Evolutionary conservation across 2,797 vertebrate genomes (phyloP), one percentile per base, ranked within the genome.

Genomic region (Zenarchopterus dispar): DNA sequence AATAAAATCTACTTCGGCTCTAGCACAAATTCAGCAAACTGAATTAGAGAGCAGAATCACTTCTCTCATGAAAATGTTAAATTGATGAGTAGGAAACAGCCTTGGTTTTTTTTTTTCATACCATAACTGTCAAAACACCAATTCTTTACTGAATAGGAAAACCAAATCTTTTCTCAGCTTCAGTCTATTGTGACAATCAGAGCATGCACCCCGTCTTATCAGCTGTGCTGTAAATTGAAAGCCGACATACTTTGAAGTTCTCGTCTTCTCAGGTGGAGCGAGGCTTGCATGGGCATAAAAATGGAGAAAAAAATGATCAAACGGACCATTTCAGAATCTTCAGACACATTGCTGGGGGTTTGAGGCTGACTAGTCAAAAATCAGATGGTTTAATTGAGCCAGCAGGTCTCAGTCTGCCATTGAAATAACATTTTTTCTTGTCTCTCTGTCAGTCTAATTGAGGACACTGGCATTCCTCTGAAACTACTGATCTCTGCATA

Each of bases 381-480:
- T 60, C 45, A 60, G 48, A 39, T 26, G 33, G 41, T 69, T 69
- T 71, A 51, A 65, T 73, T 68, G 2, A 41, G 16, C n/a, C 8
- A 47, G 56, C 50, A 15, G 41, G n/a, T 59, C 47, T 67, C 56
- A 19, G 28, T 63, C 53, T 66, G 68, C 73, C 75, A 63, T 23
- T n/a, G 7, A 6, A 62, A 59, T 21, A 73, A 70, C 48, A 17
- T 67, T 50, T 60, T 24, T 65, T 31, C n/a, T 49, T 61, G 51
- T 33, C 61, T 66, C 43, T 21, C 62, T 62, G 75, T 79, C 73
- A 73, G 52, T 72, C 51, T 70, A 75, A 79, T 65, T 73, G 67
- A 62, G 62, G 56, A 22, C 46, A 21, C 62, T 50, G 71, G 16
- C 11, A 5, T 19, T 9, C n/a, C 39, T 48, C 44, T 52, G 21